These are phyloP conservation scores for Ectobius pallidus DNA, from an alignment of 2,888 invertebrate genomes.

Conservation along the genomic window DNA sequence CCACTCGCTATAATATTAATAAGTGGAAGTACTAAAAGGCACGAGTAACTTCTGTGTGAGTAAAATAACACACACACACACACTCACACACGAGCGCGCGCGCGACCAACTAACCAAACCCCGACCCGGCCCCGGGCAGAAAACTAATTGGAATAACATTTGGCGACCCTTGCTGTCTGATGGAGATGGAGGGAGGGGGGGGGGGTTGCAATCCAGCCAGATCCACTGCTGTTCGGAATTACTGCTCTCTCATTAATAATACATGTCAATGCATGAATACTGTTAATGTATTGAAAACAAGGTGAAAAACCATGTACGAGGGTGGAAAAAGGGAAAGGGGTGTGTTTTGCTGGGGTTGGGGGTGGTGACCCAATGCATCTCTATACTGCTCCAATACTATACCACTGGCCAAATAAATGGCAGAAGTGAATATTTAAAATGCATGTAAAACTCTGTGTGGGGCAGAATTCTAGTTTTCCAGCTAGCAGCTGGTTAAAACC, in stretches of 20 bases:
- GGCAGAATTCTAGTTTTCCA: neutral
- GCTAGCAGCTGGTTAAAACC: neutral
- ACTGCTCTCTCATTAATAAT: conserved; percentile 34
- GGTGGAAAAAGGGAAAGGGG: neutral
- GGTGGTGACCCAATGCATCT: conserved; percentile 28
- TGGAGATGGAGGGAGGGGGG: neutral
- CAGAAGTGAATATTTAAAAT: conserved; percentile 41
- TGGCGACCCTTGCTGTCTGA: conserved; percentile 28
- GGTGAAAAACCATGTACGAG: conserved; percentile 35
- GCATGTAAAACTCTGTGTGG: conserved; percentile 38
- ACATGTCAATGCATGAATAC: conserved; percentile 34
- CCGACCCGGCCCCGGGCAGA: conserved; percentile 18
- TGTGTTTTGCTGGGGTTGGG: conserved; percentile 1
- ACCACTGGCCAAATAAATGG: conserved; percentile 35
- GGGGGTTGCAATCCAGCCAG: conserved; percentile 19
- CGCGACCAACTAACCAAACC: conserved; percentile 9
- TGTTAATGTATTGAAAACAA: conserved; percentile 39
- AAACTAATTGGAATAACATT: conserved; percentile 32
- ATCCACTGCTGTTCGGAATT: conserved; percentile 9
- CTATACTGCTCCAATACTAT: conserved; percentile 22
- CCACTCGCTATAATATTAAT: conserved; percentile 23
- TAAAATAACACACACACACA: conserved; percentile 5
- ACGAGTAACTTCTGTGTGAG: neutral
- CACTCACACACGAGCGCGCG: conserved; percentile 10
- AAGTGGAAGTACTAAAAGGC: conserved; percentile 18